Conservation (phyloP, 1,140 invertebrate genomes). For the Subanguina moxae region DNA sequence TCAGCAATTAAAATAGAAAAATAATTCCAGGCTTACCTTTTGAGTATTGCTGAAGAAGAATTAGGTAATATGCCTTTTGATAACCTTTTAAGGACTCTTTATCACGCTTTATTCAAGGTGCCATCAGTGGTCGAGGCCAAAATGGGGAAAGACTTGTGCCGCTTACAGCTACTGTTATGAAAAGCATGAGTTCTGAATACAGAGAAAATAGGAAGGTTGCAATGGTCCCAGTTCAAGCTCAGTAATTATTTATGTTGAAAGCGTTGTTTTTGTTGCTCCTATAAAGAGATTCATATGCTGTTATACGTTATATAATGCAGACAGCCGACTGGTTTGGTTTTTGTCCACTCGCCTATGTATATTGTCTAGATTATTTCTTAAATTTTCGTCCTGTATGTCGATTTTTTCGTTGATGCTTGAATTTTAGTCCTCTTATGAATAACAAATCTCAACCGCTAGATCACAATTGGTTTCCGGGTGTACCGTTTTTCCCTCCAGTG, state of each 20-base stretch:
- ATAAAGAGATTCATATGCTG: too few species aligned
- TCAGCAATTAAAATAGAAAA: background rate
- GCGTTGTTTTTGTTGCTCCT: too few species aligned
- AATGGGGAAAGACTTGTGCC: conserved; percentile 40
- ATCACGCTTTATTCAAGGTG: conserved; percentile 13
- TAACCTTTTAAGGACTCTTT: too few species aligned
- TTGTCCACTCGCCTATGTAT: background rate
- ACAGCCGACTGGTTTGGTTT: conserved; percentile 14
- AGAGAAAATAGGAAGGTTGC: conserved; percentile 47
- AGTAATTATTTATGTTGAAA: background rate
- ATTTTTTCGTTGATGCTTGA: too few species aligned
- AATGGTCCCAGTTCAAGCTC: conserved; percentile 15
- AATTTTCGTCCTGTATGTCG: too few species aligned
- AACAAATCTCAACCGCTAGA: too few species aligned
- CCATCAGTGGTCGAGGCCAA: conserved; percentile 39
- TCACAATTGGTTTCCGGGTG: too few species aligned
- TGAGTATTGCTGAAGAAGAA: conserved; percentile 41
- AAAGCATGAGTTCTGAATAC: conserved; percentile 34
- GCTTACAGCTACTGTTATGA: conserved; percentile 19
- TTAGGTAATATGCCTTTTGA: conserved; percentile 6
- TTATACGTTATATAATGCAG: too few species aligned
- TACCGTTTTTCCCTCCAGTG: background rate
- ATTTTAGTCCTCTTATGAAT: background rate
- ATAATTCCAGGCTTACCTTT: conserved; percentile 23
- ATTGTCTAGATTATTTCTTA: background rate